These are phyloP conservation scores for Melieria crassipennis DNA, from an alignment of 2,888 invertebrate genomes.

Conservation along the genomic window DNA sequence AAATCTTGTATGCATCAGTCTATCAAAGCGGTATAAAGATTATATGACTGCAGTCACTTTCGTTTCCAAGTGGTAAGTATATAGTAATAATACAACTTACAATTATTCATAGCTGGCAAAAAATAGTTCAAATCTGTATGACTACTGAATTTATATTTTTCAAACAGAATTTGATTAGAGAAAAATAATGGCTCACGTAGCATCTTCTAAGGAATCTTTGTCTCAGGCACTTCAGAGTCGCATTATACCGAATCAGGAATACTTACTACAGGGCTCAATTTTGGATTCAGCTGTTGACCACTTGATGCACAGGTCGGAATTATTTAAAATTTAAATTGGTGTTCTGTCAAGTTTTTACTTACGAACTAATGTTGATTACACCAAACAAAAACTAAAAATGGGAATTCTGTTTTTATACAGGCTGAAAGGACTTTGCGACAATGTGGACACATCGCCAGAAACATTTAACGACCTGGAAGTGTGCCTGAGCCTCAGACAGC, in stretches of 20 bases:
- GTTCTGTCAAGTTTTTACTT: too few species aligned
- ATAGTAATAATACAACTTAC: too few species aligned
- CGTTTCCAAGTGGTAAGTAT: too few species aligned
- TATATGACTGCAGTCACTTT: too few species aligned
- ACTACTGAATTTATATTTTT: background rate
- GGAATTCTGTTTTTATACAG: slow-evolving; percentile 46
- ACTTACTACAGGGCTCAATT: slow-evolving; percentile 92
- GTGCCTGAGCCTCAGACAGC: slow-evolving; percentile 81
- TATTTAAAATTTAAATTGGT: background rate
- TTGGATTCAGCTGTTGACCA: slow-evolving; percentile 91
- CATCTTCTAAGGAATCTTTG: slow-evolving; percentile 68
- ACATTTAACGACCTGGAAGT: slow-evolving; percentile 94
- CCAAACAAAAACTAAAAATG: too few species aligned
- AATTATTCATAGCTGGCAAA: too few species aligned
- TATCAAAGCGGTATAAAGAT: too few species aligned
- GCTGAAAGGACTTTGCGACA: slow-evolving; percentile 91
- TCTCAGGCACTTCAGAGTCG: slow-evolving; percentile 83
- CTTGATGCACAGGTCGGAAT: slow-evolving; percentile 76
- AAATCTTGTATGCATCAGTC: too few species aligned
- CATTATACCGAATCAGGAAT: slow-evolving; percentile 93
- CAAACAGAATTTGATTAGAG: background rate
- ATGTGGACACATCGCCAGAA: slow-evolving; percentile 90
- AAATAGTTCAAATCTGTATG: background rate
- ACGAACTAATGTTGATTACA: too few species aligned
- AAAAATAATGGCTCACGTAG: slow-evolving; percentile 42